Evolutionary conservation across 1,140 invertebrate genomes (phyloP), one percentile per base, ranked within the genome.

Genomic region (Psilanteris sp.): DNA sequence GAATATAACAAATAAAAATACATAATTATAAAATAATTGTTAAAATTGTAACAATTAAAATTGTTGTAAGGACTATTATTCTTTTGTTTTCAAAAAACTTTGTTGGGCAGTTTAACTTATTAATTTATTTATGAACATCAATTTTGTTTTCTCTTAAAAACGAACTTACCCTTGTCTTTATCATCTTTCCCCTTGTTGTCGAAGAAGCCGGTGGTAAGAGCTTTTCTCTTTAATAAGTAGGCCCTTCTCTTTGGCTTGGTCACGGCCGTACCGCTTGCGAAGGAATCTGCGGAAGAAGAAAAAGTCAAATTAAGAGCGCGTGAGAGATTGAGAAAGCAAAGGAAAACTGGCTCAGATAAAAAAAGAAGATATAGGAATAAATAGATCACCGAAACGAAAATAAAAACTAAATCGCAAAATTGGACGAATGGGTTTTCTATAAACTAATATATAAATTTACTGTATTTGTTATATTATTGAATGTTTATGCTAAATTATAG

Each of bases 121-220:
- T n/a, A n/a, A n/a, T n/a, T n/a, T n/a, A n/a, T n/a, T n/a, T n/a
- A n/a, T n/a, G n/a, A n/a, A n/a, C n/a, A n/a, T n/a, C n/a, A n/a
- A n/a, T n/a, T n/a, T n/a, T n/a, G n/a, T n/a, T n/a, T n/a, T n/a
- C n/a, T 1, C 5, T 3, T 14, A 22, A 15, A 43, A 39, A 24
- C 18, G 29, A 27, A 80, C 84, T 85, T 75, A 91, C 91, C 91
- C 89, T 94, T 94, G 59, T 91, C 92, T 81, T 93, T 91, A n/a
- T 93, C 91, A 1, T 89, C 90, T 75, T 94, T 91, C 32, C 89
- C 91, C 72, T 93, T 91, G 46, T 86, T 87, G 80, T 96, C 94
- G 79, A 96, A 95, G 84, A 96, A 94, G 8, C 94, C 92, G 0
- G 94, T 96, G 10, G 95, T 96, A 1, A 95, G 88, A 0, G 95